Evolutionary conservation across 2,113 vertebrate species (phyloP).

Genomic region (Paradisaea rubra): DNA sequence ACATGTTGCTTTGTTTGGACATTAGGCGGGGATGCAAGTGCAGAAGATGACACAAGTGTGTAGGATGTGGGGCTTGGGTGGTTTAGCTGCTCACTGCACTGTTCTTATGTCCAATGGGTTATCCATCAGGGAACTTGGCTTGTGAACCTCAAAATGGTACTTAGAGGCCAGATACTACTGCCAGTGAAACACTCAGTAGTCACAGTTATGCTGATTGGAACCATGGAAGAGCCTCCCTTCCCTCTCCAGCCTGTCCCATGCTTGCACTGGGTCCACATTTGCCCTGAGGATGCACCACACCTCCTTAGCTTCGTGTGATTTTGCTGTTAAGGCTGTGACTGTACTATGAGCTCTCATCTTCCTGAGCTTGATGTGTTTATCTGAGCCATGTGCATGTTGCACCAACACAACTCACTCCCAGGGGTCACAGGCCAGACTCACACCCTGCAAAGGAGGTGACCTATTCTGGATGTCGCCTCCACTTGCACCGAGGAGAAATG

Average conservation of each 20-base stretch:
- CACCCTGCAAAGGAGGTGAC: neutral
- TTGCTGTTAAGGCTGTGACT: neutral
- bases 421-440: neutral
- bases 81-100: neutral
- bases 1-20: neutral
- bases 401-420: neutral
- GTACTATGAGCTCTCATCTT: neutral
- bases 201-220: neutral
- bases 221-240: neutral
- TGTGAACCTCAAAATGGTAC: neutral
- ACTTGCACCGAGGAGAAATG: neutral
- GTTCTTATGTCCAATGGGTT: neutral
- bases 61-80: neutral
- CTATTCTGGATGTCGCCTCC: neutral
- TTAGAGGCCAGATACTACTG: neutral
- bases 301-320: neutral
- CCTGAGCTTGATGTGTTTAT: neutral
- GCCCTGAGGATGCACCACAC: neutral
- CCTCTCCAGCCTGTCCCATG: neutral
- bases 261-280: neutral
- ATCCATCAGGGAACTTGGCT: neutral
- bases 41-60: neutral
- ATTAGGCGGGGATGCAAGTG: neutral
- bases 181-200: neutral
- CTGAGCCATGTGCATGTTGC: neutral